Conservation (phyloP, 2,113 vertebrate genomes). For the Probosciger aterrimus region DNA sequence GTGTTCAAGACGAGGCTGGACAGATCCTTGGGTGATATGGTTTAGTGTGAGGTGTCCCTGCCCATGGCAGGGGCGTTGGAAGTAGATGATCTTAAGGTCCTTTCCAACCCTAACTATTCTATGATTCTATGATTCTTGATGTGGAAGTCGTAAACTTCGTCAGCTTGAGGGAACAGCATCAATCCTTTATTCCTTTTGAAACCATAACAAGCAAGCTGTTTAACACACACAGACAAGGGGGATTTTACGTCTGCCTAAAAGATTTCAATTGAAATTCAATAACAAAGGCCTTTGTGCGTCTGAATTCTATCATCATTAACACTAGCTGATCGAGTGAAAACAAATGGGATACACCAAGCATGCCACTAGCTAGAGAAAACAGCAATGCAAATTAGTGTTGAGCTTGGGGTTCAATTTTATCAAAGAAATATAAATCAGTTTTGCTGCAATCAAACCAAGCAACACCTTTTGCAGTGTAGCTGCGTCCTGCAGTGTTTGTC, state of each 20-base stretch:
- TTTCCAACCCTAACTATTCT: too few species aligned
- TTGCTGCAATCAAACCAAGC: background rate
- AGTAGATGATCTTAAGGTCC: too few species aligned
- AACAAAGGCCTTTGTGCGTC: background rate
- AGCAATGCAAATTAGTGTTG: background rate
- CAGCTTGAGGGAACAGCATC: background rate
- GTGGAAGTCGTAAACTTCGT: background rate
- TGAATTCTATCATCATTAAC: background rate
- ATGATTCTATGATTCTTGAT: background rate
- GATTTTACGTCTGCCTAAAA: constrained; percentile 2
- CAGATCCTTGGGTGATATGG: too few species aligned
- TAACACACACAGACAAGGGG: background rate
- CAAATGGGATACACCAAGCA: background rate
- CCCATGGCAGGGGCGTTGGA: too few species aligned
- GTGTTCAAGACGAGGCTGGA: too few species aligned
- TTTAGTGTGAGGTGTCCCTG: too few species aligned
- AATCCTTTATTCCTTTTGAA: background rate
- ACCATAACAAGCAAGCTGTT: background rate
- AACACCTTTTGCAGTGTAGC: background rate
- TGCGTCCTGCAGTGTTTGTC: background rate
- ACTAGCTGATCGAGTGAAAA: background rate
- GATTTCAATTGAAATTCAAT: constrained; percentile 16
- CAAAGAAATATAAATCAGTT: background rate
- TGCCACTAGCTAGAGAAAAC: background rate
- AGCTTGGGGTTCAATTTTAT: background rate